Percentiles rank a stretch among this genome's conserved stretches.
Conservation (phyloP, 2,113 vertebrate genomes). For the Trinectes maculatus region DNA sequence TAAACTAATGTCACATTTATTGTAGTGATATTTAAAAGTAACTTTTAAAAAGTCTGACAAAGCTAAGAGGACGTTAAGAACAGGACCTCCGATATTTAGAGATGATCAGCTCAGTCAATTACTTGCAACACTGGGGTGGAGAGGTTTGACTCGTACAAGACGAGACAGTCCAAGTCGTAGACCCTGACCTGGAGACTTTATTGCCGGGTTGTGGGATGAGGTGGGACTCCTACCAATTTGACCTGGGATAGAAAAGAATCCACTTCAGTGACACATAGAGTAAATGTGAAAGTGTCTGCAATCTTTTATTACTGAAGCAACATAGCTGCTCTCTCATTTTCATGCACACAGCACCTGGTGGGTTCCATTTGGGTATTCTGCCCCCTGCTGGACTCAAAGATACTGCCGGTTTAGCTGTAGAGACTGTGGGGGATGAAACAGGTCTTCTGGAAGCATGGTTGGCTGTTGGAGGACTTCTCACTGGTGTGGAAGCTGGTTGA, state of each 20-base stretch:
- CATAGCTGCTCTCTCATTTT: not conserved
- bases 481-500: slow-evolving; percentile 24
- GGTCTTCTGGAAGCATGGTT: slow-evolving; percentile 44
- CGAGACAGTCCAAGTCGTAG: slow-evolving; percentile 93
- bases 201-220: slow-evolving; percentile 40
- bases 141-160: slow-evolving; percentile 88
- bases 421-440: slow-evolving; percentile 24
- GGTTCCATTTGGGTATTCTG: slow-evolving; percentile 87
- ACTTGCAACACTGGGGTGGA: slow-evolving; percentile 85
- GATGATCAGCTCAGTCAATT: slow-evolving; percentile 64
- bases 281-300: not conserved
- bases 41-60: not conserved
- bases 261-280: not conserved
- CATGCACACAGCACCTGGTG: slow-evolving; percentile 86
- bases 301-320: rapidly evolving
- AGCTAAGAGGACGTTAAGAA: slow-evolving; percentile 1
- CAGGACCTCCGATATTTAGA: no score
- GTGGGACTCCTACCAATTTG: slow-evolving; percentile 78
- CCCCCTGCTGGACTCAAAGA: slow-evolving; percentile 75
- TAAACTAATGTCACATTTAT: not conserved
- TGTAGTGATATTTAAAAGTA: not conserved
- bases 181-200: slow-evolving; percentile 87
- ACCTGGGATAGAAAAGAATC: slow-evolving; percentile 66
- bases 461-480: slow-evolving; percentile 51
- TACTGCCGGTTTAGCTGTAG: slow-evolving; percentile 36